Percentiles rank a stretch among this genome's conserved stretches.
phyloP scores from a whole-genome alignment of 2,797 vertebrate genomes.

The Crax fasciolata region DNA sequence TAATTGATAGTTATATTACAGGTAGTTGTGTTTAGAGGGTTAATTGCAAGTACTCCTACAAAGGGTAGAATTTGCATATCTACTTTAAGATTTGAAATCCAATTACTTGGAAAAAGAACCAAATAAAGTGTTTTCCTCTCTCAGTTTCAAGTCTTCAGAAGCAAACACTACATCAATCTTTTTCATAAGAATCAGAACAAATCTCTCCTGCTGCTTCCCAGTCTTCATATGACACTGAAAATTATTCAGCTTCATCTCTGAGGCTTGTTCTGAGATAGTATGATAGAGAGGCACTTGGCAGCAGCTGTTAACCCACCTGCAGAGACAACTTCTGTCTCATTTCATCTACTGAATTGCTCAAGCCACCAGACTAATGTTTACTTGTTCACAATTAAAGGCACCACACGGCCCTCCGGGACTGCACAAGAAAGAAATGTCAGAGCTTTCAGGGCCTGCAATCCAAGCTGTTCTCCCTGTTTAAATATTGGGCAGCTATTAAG shows the following conservation, averaged over 20 bases:
- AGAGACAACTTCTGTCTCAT: slow-evolving; percentile 81
- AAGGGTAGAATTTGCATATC: slow-evolving; percentile 36
- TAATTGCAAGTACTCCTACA: slow-evolving; percentile 53
- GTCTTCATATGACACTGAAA: slow-evolving; percentile 61
- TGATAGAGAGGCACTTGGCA: slow-evolving; percentile 73
- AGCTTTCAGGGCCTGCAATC: slow-evolving; percentile 48
- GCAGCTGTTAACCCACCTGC: slow-evolving; percentile 82
- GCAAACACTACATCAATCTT: slow-evolving; percentile 25
- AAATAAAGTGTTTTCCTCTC: not conserved
- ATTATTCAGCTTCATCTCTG: slow-evolving; percentile 48
- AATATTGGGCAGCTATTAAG: slow-evolving; percentile 53
- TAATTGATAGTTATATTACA: slow-evolving; percentile 78
- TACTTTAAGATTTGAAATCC: slow-evolving; percentile 16
- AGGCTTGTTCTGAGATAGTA: slow-evolving; percentile 47
- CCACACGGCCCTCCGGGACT: slow-evolving; percentile 47
- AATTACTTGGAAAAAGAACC: not conserved
- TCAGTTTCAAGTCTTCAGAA: slow-evolving; percentile 23
- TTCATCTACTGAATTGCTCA: slow-evolving; percentile 81
- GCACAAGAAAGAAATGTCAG: slow-evolving; percentile 51
- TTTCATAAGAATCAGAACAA: slow-evolving; percentile 61
- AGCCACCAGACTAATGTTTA: slow-evolving; percentile 78
- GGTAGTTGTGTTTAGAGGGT: slow-evolving; percentile 62
- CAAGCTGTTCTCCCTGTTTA: slow-evolving; percentile 52
- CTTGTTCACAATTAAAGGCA: slow-evolving; percentile 81
- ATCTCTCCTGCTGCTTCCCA: slow-evolving; percentile 52